Evolutionary conservation across 2,113 vertebrate species (phyloP).

Genomic region (Centropus bengalensis): DNA sequence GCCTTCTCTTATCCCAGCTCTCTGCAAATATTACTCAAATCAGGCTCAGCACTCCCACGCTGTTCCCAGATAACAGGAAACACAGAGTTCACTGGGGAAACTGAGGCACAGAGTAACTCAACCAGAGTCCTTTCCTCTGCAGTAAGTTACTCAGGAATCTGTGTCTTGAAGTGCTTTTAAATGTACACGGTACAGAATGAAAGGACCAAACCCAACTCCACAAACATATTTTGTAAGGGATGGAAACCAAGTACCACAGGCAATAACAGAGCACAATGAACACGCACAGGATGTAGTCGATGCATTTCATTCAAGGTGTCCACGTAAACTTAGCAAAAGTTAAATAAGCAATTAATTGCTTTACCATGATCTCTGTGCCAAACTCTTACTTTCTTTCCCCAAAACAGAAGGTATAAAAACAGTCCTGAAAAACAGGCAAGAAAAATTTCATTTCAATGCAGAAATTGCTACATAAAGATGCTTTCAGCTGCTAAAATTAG

Average conservation of each 20-base stretch:
- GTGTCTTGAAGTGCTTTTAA: background rate
- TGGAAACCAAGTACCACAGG: background rate
- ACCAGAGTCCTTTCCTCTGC: background rate
- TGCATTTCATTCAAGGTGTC: background rate
- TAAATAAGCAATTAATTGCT: background rate
- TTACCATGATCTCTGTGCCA: background rate
- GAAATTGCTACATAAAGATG: slow-evolving; percentile 23
- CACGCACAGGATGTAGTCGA: background rate
- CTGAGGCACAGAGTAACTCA: background rate
- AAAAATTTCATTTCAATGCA: slow-evolving; percentile 25
- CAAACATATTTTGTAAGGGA: background rate
- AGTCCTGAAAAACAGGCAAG: background rate
- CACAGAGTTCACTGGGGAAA: background rate
- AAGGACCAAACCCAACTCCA: background rate
- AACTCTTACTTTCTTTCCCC: background rate
- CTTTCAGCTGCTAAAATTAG: slow-evolving; percentile 10
- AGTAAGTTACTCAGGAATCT: background rate
- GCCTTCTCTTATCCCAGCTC: background rate
- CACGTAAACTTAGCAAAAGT: background rate
- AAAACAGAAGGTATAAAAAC: slow-evolving; percentile 20
- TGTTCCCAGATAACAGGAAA: background rate
- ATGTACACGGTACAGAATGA: background rate
- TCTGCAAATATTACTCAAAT: background rate
- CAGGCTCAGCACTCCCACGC: background rate
- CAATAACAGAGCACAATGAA: background rate